Percentiles rank a stretch among this genome's conserved stretches.
These are phyloP conservation scores for Prochilodus magdalenae DNA, from an alignment of 2,113 vertebrate genomes.

Conservation along the genomic window DNA sequence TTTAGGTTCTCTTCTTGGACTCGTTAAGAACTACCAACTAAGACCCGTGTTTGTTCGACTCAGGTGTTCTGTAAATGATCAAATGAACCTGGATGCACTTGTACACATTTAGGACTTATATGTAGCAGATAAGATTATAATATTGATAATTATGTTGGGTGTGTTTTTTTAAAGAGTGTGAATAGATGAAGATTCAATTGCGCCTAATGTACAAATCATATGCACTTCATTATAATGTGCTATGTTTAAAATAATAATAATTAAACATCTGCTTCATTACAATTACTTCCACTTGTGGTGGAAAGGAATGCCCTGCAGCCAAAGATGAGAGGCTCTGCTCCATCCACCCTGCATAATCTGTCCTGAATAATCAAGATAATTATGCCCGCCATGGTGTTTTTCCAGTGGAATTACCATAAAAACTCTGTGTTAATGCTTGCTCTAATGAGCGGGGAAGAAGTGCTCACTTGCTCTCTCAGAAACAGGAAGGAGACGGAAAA, in stretches of 20 bases:
- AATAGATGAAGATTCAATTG: constrained; percentile 48
- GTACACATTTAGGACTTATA: constrained; percentile 58
- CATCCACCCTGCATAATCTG: constrained; percentile 66
- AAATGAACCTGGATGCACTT: constrained; percentile 21
- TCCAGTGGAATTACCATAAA: constrained; percentile 72
- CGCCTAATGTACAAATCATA: constrained; percentile 60
- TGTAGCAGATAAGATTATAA: constrained; percentile 55
- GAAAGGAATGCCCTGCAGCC: constrained; percentile 67
- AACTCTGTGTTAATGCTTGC: constrained; percentile 71
- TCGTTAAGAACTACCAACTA: not conserved
- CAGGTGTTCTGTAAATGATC: not conserved
- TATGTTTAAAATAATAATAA: constrained; percentile 75
- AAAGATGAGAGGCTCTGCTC: constrained; percentile 62
- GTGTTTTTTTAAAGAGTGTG: constrained; percentile 49
- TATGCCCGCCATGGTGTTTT: constrained; percentile 72
- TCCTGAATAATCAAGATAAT: constrained; percentile 80
- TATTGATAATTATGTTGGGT: constrained; percentile 53
- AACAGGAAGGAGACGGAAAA: not conserved
- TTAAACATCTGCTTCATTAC: constrained; percentile 76
- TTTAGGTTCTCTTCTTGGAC: not conserved
- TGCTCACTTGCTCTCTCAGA: constrained; percentile 28
- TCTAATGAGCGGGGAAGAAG: constrained; percentile 60
- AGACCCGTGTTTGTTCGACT: not conserved
- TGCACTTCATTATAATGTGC: constrained; percentile 61
- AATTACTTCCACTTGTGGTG: constrained; percentile 75